Percentiles rank a stretch among this genome's conserved stretches.
Conservation (phyloP, 37 sponge, comb jelly and placozoan species). For the Halisarca cf. caerulea region DNA sequence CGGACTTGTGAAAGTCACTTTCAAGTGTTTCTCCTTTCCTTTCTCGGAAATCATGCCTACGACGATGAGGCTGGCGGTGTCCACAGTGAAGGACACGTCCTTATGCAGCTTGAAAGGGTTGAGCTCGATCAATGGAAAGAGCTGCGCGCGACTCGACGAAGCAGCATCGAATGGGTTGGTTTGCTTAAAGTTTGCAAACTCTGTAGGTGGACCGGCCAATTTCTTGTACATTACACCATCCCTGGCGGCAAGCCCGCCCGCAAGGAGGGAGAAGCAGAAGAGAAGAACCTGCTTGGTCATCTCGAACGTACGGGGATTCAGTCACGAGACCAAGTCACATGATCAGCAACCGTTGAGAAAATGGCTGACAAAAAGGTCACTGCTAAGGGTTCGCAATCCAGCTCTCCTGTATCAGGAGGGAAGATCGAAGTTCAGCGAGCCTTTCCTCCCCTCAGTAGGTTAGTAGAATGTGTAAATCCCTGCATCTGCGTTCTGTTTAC, state of each 20-base stretch:
- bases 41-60: not conserved
- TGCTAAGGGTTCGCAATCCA: slow-evolving; percentile 18
- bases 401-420: slow-evolving; percentile 74
- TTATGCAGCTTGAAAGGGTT: not conserved
- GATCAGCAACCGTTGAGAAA: too few relatives aligned
- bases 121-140: slow-evolving; percentile 1
- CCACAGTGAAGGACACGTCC: slow-evolving; percentile 8
- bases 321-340: too few relatives aligned
- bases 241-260: too few relatives aligned
- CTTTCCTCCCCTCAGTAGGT: slow-evolving; percentile 49
- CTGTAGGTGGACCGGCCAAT: slow-evolving; percentile 28
- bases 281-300: too few relatives aligned
- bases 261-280: too few relatives aligned
- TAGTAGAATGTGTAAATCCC: too few relatives aligned
- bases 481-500: too few relatives aligned
- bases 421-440: slow-evolving; percentile 74
- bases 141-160: not conserved
- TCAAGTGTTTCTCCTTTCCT: not conserved
- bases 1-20: not conserved
- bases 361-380: too few relatives aligned
- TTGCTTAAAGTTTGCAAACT: not conserved
- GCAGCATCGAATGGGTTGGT: slow-evolving; percentile 29
- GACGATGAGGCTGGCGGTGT: not conserved
- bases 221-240: slow-evolving; percentile 3
- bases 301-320: too few relatives aligned